A percentile compares a stretch with the other conserved stretches of the same genome.
Evolutionary conservation across 2,797 vertebrate species (phyloP).

Genomic region (Aphelocoma californica): DNA sequence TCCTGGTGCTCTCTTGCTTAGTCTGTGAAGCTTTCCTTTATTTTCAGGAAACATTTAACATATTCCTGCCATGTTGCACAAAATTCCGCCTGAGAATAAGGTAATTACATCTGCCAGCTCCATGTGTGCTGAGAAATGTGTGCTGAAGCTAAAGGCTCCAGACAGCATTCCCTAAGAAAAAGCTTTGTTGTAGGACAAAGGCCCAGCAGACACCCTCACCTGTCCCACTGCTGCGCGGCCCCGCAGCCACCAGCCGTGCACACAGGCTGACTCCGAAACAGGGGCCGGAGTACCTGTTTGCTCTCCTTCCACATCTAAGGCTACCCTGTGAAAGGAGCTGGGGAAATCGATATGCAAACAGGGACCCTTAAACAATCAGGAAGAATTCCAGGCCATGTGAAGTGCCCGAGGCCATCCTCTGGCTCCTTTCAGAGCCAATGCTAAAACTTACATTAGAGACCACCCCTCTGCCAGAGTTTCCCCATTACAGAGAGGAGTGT

Average conservation of each 20-base stretch:
- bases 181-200: not conserved
- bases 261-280: not conserved
- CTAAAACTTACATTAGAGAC: not conserved
- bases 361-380: not conserved
- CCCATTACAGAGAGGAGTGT: not conserved
- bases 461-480: not conserved
- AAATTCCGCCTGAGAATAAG: not conserved
- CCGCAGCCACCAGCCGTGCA: accelerated
- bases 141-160: not conserved
- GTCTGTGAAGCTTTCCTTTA: not conserved
- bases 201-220: not conserved
- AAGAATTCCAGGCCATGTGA: not conserved
- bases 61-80: not conserved
- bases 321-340: not conserved
- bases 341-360: not conserved
- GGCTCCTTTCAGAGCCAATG: not conserved
- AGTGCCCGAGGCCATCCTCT: not conserved
- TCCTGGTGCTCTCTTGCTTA: not conserved
- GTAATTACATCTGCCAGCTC: not conserved
- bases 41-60: not conserved
- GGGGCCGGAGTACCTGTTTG: not conserved
- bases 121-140: not conserved
- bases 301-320: not conserved
- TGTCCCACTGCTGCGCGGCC: not conserved
- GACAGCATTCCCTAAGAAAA: not conserved